A percentile compares a stretch with the other conserved stretches of the same genome.
Evolutionary conservation across 2,113 vertebrate species (phyloP).

Genomic region (Axis porcinus): DNA sequence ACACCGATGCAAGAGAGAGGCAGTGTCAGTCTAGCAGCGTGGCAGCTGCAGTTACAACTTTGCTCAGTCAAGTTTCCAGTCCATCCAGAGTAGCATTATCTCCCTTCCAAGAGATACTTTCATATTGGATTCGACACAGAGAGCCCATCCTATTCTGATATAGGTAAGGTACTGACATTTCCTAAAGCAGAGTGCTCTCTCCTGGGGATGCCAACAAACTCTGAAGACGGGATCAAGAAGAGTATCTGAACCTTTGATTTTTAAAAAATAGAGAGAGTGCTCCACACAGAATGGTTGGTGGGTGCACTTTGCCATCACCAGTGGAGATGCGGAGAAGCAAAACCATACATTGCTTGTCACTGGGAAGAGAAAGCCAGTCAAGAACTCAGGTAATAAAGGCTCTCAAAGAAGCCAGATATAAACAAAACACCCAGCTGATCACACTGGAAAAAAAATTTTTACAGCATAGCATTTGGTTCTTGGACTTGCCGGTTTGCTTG

Average conservation of each 20-base stretch:
- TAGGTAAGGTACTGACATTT: conserved; percentile 53
- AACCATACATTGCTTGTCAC: conserved; percentile 45
- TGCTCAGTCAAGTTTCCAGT: background rate
- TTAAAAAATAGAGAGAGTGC: conserved; percentile 48
- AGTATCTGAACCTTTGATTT: conserved; percentile 45
- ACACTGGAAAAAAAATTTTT: conserved; percentile 71
- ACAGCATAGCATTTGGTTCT: conserved; percentile 65
- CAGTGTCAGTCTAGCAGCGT: background rate
- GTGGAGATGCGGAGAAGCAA: conserved; percentile 43
- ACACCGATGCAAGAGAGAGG: background rate
- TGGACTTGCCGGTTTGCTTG: conserved; percentile 63
- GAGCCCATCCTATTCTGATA: conserved; percentile 66
- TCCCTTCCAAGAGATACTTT: conserved; percentile 65
- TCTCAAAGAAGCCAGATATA: conserved; percentile 63
- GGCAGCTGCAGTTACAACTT: background rate
- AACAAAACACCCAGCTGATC: conserved; percentile 64
- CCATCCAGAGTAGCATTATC: conserved; percentile 53
- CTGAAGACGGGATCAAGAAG: conserved; percentile 34
- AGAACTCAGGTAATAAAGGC: conserved; percentile 68
- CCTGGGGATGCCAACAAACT: conserved; percentile 49
- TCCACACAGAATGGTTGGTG: background rate
- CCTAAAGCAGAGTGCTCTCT: conserved; percentile 67
- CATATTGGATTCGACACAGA: conserved; percentile 16
- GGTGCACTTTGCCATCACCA: conserved; percentile 52
- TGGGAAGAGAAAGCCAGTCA: conserved; percentile 56